Conservation (phyloP, 2,888 invertebrate species). For the Ormia ochracea region DNA sequence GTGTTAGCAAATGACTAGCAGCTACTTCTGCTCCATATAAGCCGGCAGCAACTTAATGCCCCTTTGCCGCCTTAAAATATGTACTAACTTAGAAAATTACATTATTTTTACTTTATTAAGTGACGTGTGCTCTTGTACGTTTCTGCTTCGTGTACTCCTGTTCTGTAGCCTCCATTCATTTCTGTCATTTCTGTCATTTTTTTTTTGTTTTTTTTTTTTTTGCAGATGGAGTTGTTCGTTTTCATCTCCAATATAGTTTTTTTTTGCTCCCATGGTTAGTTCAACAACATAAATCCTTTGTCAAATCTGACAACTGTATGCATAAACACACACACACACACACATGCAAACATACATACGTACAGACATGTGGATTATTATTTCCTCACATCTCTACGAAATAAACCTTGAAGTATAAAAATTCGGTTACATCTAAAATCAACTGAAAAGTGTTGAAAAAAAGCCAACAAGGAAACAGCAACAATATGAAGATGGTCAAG, state of each 20-base stretch:
- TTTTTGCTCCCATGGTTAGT: not conserved
- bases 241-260: constrained; percentile 12
- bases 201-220: constrained; percentile 23
- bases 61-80: not conserved
- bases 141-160: constrained; percentile 12
- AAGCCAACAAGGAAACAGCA: not conserved
- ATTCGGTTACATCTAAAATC: constrained; percentile 17
- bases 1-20: not conserved
- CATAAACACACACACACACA: not conserved
- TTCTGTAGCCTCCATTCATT: constrained; percentile 22
- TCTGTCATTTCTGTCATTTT: constrained; percentile 27
- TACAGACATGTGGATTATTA: constrained; percentile 14
- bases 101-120: constrained; percentile 54
- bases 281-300: constrained; percentile 55
- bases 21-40: not conserved
- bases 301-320: constrained; percentile 45
- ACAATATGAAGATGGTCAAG: constrained; percentile 29
- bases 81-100: constrained; percentile 20
- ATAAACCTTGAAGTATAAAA: constrained; percentile 5
- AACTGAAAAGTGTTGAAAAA: constrained; percentile 17
- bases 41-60: not conserved
- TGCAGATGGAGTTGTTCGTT: constrained; percentile 28
- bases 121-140: constrained; percentile 21
- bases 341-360: not conserved
- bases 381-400: not conserved